Evolutionary conservation across 2,888 invertebrate species (phyloP), one percentile per base, ranked within the genome.

Genomic region (Theretra japonica): DNA sequence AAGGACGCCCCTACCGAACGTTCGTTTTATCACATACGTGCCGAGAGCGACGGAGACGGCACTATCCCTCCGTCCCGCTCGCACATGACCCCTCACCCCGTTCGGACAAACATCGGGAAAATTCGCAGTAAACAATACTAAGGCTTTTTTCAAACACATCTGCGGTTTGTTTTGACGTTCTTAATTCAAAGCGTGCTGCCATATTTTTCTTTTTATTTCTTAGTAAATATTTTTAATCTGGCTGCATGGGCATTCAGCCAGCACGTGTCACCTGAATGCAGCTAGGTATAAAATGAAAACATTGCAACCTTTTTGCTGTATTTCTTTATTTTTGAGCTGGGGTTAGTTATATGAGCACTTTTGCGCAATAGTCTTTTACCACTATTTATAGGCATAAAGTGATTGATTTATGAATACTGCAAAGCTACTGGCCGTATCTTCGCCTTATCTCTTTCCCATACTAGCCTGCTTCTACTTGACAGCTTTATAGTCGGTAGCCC

Each of bases 1-100:
- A 94, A 94, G 93, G 91, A 88, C 90, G 91, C 91, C 92, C 89
- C 89, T 86, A 88, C 87, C 86, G 87, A 89, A 87, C 85, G 84
- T 83, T 85, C 88, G 85, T 89, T 90, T 90, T 88, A 89, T 89
- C 92, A 89, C 92, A 92, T 92, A 92, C 93, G 91, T 89, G 86
- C 90, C 90, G 82, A 78, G 91, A 77, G 72, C 75, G 85, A 93
- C 74, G 70, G 87, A 82, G 91, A 89, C 77, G 73, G 77, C 73
- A n/a, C n/a, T 59, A 68, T 28, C 8, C 19, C 8, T n/a, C 30
- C 33, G 6, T 23, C 53, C 33, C 65, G 33, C 7, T 56, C 11
- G 23, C 62, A 53, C 56, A 56, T 23, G 17, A 59, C 56, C 70
- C 11, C 33, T 53, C 33, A 56, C 33, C 56, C 53, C 23, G 65